Evolutionary conservation across 2,797 vertebrate genomes (phyloP), one percentile per base, ranked within the genome.

Genomic region (Setipinna tenuifilis): DNA sequence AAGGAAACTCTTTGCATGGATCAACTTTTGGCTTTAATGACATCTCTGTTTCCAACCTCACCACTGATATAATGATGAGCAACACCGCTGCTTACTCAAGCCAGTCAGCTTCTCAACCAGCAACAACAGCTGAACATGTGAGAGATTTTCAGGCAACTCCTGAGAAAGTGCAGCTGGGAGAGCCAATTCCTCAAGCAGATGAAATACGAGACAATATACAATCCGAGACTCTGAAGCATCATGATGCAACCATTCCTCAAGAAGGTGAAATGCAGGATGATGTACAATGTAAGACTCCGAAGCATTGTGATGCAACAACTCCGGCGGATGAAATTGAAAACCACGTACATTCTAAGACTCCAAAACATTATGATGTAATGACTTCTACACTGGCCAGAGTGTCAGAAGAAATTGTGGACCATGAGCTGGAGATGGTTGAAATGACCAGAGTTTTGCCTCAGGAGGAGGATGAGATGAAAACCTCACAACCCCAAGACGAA

Each of bases 1-100:
- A 87, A 2, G 85, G 83, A 78, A 88, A 87, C 82, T 61, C 61
- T 7, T 85, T 87, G 57, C 93, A 94, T 11, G 92, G 89, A 85
- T 94, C 95, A 86, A 93, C 93, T 6, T 87, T 94, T 54, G 91
- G 91, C 54, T 83, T 94, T 4, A 95, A 88, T 80, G 90, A 92
- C 83, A 71, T 92, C 62, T 83, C 87, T 0, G 90, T 91, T 61
- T 88, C 92, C 0, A 91, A 95, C 31, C 19, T 93, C 85, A 93
- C 93, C 0, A 65, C 88, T 2, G 92, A 95, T 68, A 87, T 95
- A 0, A 9, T 94, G 84, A 87, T 92, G 89, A 92, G 88, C 65
- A 90, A 90, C 89, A 95, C 94, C 0, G 91, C 93, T 10, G 93
- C 95, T 23, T 95, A 94, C 6, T 71, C 87, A 9, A 54, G 50